phyloP scores from a whole-genome alignment of 2,888 invertebrate species.

The Lithophane semibrunnea region DNA sequence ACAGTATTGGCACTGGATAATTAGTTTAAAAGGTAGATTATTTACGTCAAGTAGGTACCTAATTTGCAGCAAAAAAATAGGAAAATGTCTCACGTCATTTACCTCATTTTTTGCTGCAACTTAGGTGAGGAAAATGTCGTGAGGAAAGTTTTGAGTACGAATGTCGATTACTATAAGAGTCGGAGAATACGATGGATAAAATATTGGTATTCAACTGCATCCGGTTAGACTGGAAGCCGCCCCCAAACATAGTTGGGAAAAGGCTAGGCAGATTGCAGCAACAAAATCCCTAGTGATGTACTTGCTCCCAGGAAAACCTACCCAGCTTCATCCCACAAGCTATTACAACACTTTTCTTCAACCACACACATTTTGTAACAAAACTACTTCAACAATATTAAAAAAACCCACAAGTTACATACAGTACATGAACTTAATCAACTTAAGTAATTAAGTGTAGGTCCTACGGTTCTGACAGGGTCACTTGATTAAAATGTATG shows the following conservation, averaged over 20 bases:
- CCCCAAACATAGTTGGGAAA: too few species aligned
- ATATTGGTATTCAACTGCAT: too few species aligned
- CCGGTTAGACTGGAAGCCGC: too few species aligned
- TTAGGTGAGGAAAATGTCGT: too few species aligned
- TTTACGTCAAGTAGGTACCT: too few species aligned
- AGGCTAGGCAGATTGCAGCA: too few species aligned
- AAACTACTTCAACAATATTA: slow-evolving; percentile 45
- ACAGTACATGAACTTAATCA: slow-evolving; percentile 62
- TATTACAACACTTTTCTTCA: slow-evolving; percentile 27
- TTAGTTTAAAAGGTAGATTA: neutral
- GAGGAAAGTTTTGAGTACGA: too few species aligned
- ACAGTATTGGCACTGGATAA: neutral
- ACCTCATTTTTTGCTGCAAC: too few species aligned
- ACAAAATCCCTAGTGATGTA: neutral
- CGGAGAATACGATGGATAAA: too few species aligned
- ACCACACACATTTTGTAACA: slow-evolving; percentile 29
- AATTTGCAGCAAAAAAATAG: neutral
- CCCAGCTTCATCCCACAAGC: neutral
- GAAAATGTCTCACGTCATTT: too few species aligned
- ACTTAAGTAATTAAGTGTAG: slow-evolving; percentile 75
- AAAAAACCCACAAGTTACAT: slow-evolving; percentile 40
- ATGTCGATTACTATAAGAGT: too few species aligned
- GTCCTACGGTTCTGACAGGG: slow-evolving; percentile 52
- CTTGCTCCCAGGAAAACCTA: slow-evolving; percentile 3
- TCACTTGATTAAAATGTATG: slow-evolving; percentile 83